These are phyloP conservation scores for Accipiter cooperii DNA, from an alignment of 2,113 vertebrate species.

Conservation along the genomic window DNA sequence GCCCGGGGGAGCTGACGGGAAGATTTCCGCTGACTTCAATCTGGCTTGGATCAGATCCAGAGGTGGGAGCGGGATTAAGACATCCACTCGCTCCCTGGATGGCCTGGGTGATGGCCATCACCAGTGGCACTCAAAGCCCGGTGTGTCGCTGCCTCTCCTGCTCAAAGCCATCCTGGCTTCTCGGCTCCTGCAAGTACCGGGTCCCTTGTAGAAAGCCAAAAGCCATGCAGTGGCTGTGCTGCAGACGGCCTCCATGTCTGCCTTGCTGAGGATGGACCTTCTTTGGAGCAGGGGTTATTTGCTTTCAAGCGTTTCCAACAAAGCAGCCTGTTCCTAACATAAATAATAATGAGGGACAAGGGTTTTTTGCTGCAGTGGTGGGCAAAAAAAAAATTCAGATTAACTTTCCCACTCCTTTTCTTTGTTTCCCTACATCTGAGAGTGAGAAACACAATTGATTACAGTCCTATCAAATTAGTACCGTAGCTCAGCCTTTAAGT, in stretches of 20 bases:
- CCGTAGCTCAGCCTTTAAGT: slow-evolving; percentile 3
- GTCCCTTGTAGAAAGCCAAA: neutral
- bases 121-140: accelerated
- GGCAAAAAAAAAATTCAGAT: neutral
- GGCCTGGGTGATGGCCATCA: neutral
- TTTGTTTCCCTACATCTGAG: neutral
- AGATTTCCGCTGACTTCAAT: neutral
- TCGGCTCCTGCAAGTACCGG: neutral
- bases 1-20: neutral
- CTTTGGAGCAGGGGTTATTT: neutral
- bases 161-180: neutral
- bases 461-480: slow-evolving; percentile 43
- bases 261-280: neutral
- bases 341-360: neutral
- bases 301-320: neutral
- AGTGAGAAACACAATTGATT: slow-evolving; percentile 36
- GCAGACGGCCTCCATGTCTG: neutral
- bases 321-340: neutral
- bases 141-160: neutral
- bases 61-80: neutral
- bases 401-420: neutral
- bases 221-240: accelerated
- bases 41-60: neutral
- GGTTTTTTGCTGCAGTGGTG: neutral
- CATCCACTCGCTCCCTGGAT: neutral